A percentile compares a stretch with the other conserved stretches of the same genome.
phyloP scores from a whole-genome alignment of 2,797 vertebrate species.

The Protonibea diacanthus region DNA sequence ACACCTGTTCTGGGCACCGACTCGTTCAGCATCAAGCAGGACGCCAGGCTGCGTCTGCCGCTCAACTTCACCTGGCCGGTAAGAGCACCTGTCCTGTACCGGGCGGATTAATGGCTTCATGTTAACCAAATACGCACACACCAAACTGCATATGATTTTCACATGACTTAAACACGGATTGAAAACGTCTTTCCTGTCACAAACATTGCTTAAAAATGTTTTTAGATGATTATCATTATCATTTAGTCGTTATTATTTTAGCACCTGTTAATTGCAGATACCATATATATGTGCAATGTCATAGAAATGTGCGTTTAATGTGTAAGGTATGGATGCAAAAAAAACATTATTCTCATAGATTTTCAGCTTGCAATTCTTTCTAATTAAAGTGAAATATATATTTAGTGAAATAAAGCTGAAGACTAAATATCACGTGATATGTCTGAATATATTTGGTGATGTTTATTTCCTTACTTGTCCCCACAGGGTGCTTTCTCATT shows the following conservation, averaged over 20 bases:
- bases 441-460: constrained; percentile 10
- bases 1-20: constrained; percentile 94
- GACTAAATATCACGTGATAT: not conserved
- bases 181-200: not conserved
- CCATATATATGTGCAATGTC: not conserved
- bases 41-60: constrained; percentile 89
- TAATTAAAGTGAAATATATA: not conserved
- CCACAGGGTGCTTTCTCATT: constrained; percentile 96
- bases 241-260: too few relatives aligned
- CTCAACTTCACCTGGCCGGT: constrained; percentile 99
- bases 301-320: not conserved
- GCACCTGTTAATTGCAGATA: not conserved
- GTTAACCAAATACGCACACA: not conserved
- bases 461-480: constrained; percentile 28
- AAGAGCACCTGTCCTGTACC: constrained; percentile 70
- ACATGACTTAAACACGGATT: not conserved
- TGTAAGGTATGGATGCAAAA: too few relatives aligned
- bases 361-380: not conserved
- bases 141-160: not conserved
- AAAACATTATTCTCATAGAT: not conserved
- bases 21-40: constrained; percentile 89
- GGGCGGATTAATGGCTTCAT: not conserved
- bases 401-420: not conserved
- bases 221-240: too few relatives aligned
- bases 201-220: not conserved